Base-by-base conservation (phyloP, 2,797 vertebrate species). In the Anas acuta region DNA sequence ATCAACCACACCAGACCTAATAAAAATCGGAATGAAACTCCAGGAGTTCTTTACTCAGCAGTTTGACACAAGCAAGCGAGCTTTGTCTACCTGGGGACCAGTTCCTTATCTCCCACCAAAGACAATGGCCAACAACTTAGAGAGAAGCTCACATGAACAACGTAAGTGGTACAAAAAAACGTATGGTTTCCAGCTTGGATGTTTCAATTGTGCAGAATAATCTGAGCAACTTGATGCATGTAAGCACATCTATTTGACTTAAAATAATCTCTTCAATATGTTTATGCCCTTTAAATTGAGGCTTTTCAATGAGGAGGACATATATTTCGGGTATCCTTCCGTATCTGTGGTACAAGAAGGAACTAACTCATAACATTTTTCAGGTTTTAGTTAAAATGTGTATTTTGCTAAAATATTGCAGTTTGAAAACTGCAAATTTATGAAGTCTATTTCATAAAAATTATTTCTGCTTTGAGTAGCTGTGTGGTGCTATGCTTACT, bases 31-130 rank as follows among this genome's bases (percentile, higher is more conserved):
- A 97, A 99, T 99, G 99, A 99, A 99, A 96, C 98, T 99, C 67
- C 99, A 99, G 97, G 99, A 99, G 98, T 99, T 99, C 97, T 99
- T 99, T 96, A 99, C 99, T 53, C 99, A 99, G 94, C 99, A 99
- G 96, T 99, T 99, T 92, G 99, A 99, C 96, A 99, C 99, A 87
- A 99, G 99, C 98, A 99, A 99, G 96, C 97, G 99, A 80, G 99
- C 99, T 56, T 96, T 99, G 56, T 99, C 99, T 87, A 99, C 99
- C 1, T 99, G 99, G 99, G 99, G 99, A 25, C 99, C 99, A 4
- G 99, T 99, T 60, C 98, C 99, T 82, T 99, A 99, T 78, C 97
- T 99, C 62, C 99, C 99, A 91, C 99, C 99, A 6, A 99, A 99
- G 97, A 98, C 98, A 20, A 97, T 98, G 8, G 97, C 98, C 62